These are phyloP conservation scores for Holocentrus rufus DNA, from an alignment of 2,797 vertebrate species.

Conservation along the genomic window DNA sequence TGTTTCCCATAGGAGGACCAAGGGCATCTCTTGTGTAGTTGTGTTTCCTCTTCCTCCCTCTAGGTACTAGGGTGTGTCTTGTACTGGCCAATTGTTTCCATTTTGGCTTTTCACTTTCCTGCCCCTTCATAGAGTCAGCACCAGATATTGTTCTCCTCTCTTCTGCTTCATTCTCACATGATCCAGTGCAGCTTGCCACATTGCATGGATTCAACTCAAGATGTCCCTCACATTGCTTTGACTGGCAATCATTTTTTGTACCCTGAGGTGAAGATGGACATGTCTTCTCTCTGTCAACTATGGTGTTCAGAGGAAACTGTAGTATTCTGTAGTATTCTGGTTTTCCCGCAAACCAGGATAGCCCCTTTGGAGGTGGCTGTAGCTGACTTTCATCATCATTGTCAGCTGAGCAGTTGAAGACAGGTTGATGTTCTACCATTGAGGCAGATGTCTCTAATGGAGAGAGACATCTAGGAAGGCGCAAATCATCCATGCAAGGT, in stretches of 20 bases:
- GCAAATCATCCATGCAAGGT: conserved; percentile 52
- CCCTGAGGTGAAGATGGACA: neutral
- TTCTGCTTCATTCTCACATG: neutral
- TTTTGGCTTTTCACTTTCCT: neutral
- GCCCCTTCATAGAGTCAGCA: neutral
- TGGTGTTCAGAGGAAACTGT: conserved; percentile 52
- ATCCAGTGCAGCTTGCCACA: neutral
- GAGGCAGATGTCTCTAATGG: conserved; percentile 53
- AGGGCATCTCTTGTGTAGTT: neutral
- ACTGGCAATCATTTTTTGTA: neutral
- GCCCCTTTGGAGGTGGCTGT: neutral
- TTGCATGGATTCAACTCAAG: neutral
- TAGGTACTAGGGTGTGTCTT: neutral
- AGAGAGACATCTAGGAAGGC: conserved; percentile 73
- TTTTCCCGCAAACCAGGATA: conserved; percentile 53
- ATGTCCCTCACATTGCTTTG: neutral
- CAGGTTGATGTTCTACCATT: neutral
- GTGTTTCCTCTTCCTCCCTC: conserved; percentile 23
- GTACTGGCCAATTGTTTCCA: neutral
- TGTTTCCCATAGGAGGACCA: neutral
- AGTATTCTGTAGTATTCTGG: conserved; percentile 9
- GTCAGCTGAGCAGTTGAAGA: neutral
- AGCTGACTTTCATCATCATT: neutral
- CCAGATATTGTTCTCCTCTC: neutral
- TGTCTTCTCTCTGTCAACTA: neutral